phyloP scores from a whole-genome alignment of 1,140 invertebrate species.

The Listronotus oregonensis region DNA sequence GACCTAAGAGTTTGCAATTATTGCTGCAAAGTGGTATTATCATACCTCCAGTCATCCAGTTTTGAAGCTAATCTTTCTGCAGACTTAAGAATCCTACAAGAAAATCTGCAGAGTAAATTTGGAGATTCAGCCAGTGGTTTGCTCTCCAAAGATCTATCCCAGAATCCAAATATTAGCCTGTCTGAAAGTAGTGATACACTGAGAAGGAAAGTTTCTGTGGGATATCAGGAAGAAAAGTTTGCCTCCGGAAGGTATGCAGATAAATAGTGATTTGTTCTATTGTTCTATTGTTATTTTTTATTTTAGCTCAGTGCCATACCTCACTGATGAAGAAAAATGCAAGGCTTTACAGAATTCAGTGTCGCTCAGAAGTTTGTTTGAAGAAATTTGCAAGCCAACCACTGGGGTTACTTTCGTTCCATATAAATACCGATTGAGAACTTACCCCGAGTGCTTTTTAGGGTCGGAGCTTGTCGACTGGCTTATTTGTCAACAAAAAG shows the following conservation, averaged over 20 bases:
- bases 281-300: too few species aligned
- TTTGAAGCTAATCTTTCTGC: slow-evolving; percentile 73
- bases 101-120: slow-evolving; percentile 76
- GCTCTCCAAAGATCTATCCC: slow-evolving; percentile 28
- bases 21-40: slow-evolving; percentile 90
- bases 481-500: slow-evolving; percentile 74
- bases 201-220: slow-evolving; percentile 68
- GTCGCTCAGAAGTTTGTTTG: slow-evolving; percentile 73
- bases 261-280: not conserved
- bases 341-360: slow-evolving; percentile 73
- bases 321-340: slow-evolving; percentile 67
- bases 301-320: slow-evolving; percentile 56
- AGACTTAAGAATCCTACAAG: slow-evolving; percentile 80
- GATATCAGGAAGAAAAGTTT: slow-evolving; percentile 80
- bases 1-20: slow-evolving; percentile 92
- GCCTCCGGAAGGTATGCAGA: slow-evolving; percentile 59
- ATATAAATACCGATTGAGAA: slow-evolving; percentile 69
- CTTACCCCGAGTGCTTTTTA: slow-evolving; percentile 69
- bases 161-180: slow-evolving; percentile 23
- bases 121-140: slow-evolving; percentile 55
- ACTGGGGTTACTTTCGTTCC: slow-evolving; percentile 63
- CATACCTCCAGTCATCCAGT: slow-evolving; percentile 84
- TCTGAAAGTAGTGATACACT: slow-evolving; percentile 41
- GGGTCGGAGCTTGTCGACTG: slow-evolving; percentile 79
- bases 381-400: slow-evolving; percentile 69